phyloP scores from a whole-genome alignment of 2,797 vertebrate species.

The Darevskia mixta region DNA sequence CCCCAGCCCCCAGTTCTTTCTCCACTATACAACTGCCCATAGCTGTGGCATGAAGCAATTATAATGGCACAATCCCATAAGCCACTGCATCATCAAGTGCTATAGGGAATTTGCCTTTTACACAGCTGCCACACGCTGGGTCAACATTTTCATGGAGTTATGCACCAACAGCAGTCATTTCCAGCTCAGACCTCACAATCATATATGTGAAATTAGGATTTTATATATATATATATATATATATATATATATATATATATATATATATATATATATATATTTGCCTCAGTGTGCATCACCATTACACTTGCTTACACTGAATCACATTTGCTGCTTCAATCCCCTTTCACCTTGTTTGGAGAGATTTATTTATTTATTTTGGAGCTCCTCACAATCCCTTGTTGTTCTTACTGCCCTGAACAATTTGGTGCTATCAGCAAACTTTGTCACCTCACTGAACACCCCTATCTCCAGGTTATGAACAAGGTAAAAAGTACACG shows the following conservation, averaged over 20 bases:
- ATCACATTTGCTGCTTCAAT: not conserved
- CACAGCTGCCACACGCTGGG: no score
- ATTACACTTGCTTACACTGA: not conserved
- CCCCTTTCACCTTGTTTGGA: not conserved
- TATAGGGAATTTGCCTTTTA: not conserved
- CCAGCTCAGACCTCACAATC: no score
- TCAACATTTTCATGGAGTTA: no score
- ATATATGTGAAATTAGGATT: no score
- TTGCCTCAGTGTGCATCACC: not conserved
- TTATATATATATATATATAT: no score
- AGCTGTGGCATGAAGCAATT: not conserved
- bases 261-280: no score
- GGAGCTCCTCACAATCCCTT: not conserved
- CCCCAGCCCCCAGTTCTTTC: no score
- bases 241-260: no score
- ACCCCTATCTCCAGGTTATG: not conserved
- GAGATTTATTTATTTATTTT: not conserved
- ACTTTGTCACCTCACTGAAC: not conserved
- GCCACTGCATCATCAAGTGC: not conserved
- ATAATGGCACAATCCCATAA: not conserved
- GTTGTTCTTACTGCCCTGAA: not conserved
- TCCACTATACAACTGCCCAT: no score
- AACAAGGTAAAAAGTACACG: no score
- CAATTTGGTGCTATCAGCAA: not conserved
- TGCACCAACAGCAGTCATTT: no score